Evolutionary conservation across 2,888 invertebrate genomes (phyloP).

Genomic region (Girardia tigrina): DNA sequence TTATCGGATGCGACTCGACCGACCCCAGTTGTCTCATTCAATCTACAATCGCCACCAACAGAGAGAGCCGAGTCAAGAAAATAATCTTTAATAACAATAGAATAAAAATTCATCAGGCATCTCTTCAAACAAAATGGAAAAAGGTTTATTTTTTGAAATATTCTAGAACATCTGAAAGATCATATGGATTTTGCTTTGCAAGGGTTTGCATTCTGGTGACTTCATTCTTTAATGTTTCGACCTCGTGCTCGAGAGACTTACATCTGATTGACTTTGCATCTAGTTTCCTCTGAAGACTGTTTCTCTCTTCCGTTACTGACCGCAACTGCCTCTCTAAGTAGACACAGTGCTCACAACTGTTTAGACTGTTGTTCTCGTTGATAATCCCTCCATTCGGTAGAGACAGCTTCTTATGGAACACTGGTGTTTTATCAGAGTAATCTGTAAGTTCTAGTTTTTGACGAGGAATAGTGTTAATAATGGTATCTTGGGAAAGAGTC

Average conservation of each 20-base stretch:
- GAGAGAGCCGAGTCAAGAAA: no score
- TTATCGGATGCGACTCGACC: no score
- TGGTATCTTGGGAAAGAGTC: neutral
- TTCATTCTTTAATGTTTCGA: neutral
- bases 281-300: neutral
- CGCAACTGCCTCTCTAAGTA: neutral
- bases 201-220: neutral
- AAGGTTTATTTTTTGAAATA: no score
- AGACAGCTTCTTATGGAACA: neutral
- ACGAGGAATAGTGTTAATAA: neutral
- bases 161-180: slow-evolving; percentile 8
- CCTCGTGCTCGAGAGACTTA: neutral
- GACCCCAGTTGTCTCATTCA: no score
- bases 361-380: neutral
- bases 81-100: no score
- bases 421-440: neutral
- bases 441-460: neutral
- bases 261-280: neutral
- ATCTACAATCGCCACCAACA: no score
- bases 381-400: neutral
- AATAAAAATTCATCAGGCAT: no score
- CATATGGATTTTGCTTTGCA: neutral
- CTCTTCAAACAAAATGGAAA: no score
- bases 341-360: neutral
- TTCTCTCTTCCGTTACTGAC: neutral